Evolutionary conservation across 2,113 vertebrate genomes (phyloP), one percentile per base, ranked within the genome.

Genomic region (Hippopotamus amphibius): DNA sequence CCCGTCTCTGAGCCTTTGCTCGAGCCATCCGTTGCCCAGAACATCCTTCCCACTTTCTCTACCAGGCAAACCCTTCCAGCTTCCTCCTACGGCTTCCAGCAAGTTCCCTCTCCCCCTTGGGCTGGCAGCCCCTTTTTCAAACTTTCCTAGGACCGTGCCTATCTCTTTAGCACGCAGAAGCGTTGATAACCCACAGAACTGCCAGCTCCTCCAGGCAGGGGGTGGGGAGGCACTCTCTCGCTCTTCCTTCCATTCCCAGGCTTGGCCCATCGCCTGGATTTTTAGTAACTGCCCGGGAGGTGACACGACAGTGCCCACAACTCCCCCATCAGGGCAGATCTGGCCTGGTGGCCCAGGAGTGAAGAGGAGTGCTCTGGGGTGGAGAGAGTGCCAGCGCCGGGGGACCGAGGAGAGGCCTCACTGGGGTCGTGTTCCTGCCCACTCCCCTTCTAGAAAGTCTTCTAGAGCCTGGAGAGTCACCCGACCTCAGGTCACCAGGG

Each of bases 61-160:
- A 30, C 46, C 15, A 7, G 43, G 61, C 19, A 13, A 89, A 37
- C 71, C 50, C 83, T 22, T 14, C 53, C 71, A 50, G 33, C 16
- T 71, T 53, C 82, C 92, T 3, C 11, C 33, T 17, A 50, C 9
- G 37, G 55, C 37, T 63, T 72, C 76, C 43, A 37, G 83, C 43
- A 90, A 80, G 57, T 68, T 74, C 82, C 57, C 65, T 68, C 68
- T 33, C 71, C 37, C 5, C 48, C 21, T 2, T 7, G 79, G 87
- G 50, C 84, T 88, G 19, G 30, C 17, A 85, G 61, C 43, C 71
- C 71, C 93, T 94, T 91, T 96, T 88, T 50, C 93, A 53, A 96
- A 97, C 93, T 97, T 95, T 59, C 88, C 82, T 9, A 88, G 81
- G 53, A 53, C 61, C 24, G 37, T 8, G 65, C 84, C 83, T 43